Evolutionary conservation across 1,140 invertebrate genomes (phyloP), one percentile per base, ranked within the genome.

Genomic region (Drosophila bocki): DNA sequence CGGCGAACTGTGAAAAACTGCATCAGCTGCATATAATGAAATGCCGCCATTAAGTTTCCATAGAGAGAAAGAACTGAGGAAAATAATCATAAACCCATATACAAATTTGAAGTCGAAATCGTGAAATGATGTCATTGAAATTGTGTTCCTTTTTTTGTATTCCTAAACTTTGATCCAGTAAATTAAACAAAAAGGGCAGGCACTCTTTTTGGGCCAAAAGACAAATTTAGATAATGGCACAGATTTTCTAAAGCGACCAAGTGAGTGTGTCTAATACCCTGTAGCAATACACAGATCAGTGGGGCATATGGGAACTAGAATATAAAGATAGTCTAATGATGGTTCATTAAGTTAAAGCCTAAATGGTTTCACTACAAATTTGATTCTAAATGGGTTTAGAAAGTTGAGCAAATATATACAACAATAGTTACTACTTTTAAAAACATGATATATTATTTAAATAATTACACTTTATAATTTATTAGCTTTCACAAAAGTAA

Each of bases 171-270:
- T 51, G 80, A 63, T 88, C 80, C 83, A 87, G 76, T 74, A 74
- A 86, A 65, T 69, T 74, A 39, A 35, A 78, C 42, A 80, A 72
- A 87, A 87, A 83, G 71, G 78, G 83, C 60, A 45, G 78, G 83
- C 60, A 45, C 81, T 26, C 13, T 69, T 7, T 80, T 7, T 80
- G 70, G 67, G 80, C 82, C 78, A 85, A 56, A 69, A 82, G 54
- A 75, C 75, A 87, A 87, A 87, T 87, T 82, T 82, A 82, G 82
- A 61, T 60, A 41, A 78, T 82, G 82, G 78, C 78, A 86, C 78
- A 86, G 78, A 82, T 85, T 70, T 85, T 75, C 65, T 51, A 57
- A 13, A 39, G 35, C 29, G 7, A 22, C 51, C 51, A 54, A 54
- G 19, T 56, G 53, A 37, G n/a, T 62, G 71, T 60, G 53, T 71